Evolutionary conservation across 2,888 invertebrate species (phyloP).

Genomic region (Brachypalpus laphriformis): DNA sequence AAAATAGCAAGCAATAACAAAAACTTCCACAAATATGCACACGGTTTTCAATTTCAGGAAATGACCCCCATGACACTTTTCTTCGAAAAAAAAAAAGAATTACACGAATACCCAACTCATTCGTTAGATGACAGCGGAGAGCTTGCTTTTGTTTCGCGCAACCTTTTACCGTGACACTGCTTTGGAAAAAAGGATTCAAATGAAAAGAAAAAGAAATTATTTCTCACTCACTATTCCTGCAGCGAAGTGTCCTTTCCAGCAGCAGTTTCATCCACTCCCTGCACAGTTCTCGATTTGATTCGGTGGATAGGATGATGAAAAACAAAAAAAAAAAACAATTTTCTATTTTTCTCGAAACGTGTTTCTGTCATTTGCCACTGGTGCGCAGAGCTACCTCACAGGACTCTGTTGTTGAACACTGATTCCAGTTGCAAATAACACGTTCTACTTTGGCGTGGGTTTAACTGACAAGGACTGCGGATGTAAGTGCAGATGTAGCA

Average conservation of each 20-base stretch:
- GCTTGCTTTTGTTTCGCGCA: neutral
- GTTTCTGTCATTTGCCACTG: conserved; percentile 17
- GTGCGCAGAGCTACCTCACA: neutral
- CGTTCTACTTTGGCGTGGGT: neutral
- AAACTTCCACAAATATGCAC: neutral
- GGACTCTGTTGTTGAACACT: neutral
- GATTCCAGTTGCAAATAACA: conserved; percentile 14
- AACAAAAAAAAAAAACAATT: neutral
- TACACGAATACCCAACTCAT: neutral
- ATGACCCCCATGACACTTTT: neutral
- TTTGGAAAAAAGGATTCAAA: neutral
- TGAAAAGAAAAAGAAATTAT: neutral
- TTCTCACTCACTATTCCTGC: neutral
- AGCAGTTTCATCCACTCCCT: neutral
- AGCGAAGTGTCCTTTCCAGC: neutral
- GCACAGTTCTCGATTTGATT: conserved; percentile 3
- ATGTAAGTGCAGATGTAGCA: neutral
- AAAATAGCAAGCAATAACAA: neutral
- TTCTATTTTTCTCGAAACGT: neutral
- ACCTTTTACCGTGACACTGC: neutral
- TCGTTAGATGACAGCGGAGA: neutral
- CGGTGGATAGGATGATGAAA: neutral
- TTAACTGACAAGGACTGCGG: conserved; percentile 14
- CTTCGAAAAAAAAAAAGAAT: neutral
- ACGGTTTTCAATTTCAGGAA: neutral